A percentile compares a stretch with the other conserved stretches of the same genome.
These are phyloP conservation scores for Rhamnusium bicolor DNA, from an alignment of 2,888 invertebrate species.

Conservation along the genomic window DNA sequence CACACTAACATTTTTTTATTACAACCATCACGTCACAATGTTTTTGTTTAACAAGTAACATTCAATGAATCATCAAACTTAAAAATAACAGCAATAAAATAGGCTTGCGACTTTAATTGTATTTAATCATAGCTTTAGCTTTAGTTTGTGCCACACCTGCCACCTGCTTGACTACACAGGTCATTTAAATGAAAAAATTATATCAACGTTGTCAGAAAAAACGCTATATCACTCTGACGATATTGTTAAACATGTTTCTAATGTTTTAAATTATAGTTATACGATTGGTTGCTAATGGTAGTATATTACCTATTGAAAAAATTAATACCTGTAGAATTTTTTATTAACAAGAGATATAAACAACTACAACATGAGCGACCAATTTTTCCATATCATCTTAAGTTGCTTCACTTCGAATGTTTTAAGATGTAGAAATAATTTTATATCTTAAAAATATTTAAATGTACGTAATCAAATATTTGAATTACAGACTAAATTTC, in stretches of 20 bases:
- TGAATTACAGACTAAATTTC: background rate
- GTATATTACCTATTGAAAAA: background rate
- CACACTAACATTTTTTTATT: background rate
- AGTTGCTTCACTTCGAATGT: no score
- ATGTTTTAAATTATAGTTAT: background rate
- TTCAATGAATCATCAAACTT: background rate
- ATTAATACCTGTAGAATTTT: background rate
- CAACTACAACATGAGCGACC: background rate
- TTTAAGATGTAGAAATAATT: no score
- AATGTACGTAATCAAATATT: background rate
- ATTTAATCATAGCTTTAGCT: background rate
- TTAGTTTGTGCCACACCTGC: background rate
- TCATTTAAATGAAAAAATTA: background rate
- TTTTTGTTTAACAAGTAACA: background rate
- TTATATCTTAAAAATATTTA: no score
- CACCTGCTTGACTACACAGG: background rate
- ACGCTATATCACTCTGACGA: background rate
- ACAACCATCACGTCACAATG: background rate
- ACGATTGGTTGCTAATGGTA: background rate
- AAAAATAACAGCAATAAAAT: background rate
- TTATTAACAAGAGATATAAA: background rate
- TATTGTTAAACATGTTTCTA: background rate
- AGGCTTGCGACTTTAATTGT: background rate
- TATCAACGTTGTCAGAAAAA: background rate
- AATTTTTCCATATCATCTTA: no score